These are phyloP conservation scores for Calidris pugnax DNA, from an alignment of 2,113 vertebrate genomes.

Conservation along the genomic window DNA sequence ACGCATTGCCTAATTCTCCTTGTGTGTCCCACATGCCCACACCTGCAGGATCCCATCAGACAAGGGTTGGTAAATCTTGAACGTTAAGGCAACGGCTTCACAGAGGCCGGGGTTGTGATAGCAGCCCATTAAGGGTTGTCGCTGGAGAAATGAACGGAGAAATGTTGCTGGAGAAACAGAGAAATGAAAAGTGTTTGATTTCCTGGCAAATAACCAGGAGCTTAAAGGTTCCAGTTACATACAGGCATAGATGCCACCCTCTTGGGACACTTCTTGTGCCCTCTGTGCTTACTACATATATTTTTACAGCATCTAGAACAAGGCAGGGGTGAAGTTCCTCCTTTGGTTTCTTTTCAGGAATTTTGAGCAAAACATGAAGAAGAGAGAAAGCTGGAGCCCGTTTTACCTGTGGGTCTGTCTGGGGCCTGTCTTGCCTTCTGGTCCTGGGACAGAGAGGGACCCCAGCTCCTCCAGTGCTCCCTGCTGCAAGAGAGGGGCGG, in stretches of 20 bases:
- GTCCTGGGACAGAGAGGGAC: not conserved
- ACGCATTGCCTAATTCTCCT: not conserved
- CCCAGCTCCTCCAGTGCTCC: not conserved
- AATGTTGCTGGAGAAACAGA: too few species aligned
- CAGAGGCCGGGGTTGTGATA: not conserved
- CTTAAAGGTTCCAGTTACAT: not conserved
- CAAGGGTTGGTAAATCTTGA: not conserved
- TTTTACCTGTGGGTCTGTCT: not conserved
- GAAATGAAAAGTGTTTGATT: not conserved
- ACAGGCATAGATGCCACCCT: not conserved
- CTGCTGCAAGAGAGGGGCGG: not conserved
- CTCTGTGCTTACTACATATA: not conserved
- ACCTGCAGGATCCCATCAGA: not conserved
- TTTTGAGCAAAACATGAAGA: not conserved
- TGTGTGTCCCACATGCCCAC: not conserved
- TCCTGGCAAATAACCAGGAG: not conserved
- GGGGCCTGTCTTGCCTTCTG: not conserved
- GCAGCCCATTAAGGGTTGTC: not conserved
- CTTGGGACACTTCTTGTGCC: not conserved
- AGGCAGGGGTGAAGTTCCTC: not conserved
- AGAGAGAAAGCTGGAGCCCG: not conserved
- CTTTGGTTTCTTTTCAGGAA: not conserved
- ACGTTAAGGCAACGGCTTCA: not conserved
- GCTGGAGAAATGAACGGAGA: not conserved
- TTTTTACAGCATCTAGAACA: not conserved